phyloP scores from a whole-genome alignment of 2,888 invertebrate species.

The Tetanocera ferruginea region DNA sequence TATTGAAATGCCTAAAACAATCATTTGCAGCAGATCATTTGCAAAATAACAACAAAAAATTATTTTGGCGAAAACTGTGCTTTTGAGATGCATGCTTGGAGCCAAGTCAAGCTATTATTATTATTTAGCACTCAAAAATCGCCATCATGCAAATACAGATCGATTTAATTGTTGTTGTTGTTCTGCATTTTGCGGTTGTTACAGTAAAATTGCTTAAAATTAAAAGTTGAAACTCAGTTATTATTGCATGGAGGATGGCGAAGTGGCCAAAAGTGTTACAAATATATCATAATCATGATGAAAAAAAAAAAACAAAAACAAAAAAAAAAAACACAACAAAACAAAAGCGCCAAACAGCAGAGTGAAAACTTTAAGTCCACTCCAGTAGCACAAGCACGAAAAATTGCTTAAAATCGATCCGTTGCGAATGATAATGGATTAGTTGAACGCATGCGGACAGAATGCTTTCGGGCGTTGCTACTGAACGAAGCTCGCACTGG shows the following conservation, averaged over 20 bases:
- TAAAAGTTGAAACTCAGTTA: neutral
- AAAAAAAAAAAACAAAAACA: slow-evolving; percentile 30
- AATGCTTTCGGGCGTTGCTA: slow-evolving; percentile 51
- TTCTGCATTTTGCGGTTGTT: neutral
- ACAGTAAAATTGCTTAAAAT: neutral
- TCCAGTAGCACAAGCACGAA: slow-evolving; percentile 1
- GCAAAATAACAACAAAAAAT: too few relatives aligned
- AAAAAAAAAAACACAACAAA: too few relatives aligned
- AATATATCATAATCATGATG: slow-evolving; percentile 30
- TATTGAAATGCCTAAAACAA: too few relatives aligned
- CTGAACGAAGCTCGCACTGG: slow-evolving; percentile 42
- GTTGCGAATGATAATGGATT: slow-evolving; percentile 42
- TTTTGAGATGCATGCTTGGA: too few relatives aligned
- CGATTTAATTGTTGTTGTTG: neutral
- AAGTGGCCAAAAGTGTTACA: neutral
- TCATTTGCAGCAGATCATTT: too few relatives aligned
- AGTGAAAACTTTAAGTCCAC: neutral
- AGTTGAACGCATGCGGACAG: slow-evolving; percentile 42
- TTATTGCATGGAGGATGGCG: neutral
- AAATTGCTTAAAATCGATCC: slow-evolving; percentile 9
- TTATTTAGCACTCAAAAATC: neutral
- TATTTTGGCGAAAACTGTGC: too few relatives aligned
- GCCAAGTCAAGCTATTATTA: too few relatives aligned
- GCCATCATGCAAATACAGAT: neutral
- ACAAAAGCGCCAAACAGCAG: neutral